Base-by-base conservation (phyloP, 2,797 vertebrate genomes). In the Pangasius krempfi region DNA sequence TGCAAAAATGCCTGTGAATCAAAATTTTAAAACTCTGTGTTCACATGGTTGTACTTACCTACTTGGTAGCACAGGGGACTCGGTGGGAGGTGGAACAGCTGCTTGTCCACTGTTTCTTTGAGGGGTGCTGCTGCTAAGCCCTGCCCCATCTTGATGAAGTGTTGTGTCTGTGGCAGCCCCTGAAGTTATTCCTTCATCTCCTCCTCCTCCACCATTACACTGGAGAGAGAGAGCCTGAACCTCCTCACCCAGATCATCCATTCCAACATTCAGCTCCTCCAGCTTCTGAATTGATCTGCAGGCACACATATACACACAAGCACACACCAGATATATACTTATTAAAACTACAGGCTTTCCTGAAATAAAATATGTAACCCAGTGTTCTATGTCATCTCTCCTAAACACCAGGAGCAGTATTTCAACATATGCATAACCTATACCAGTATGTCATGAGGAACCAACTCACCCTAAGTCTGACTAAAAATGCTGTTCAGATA, bases 271-370 rank as follows among this genome's bases (percentile, higher is more conserved):
- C 90, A 99, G 96, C 93, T 99, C 98, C 91, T 98, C 98, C 89
- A 99, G 96, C 92, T 99, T 99, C 93, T 98, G 98, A 93, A 99
- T 99, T 89, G 98, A 99, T 91, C 98, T 99, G 93, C 86, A 88
- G 6, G 86, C 78, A 89, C 10, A 58, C 22, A 85, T 6, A 75
- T 37, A 88, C 52, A 89, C 13, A 87, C 18, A 86, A 16, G 87
- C 62, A 90, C 16, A 81, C 50, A 86, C 13, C n/a, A 30, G 88
- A 50, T 56, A n/a, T 58, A 27, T 54, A 30, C n/a, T 44, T 44
- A 14, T 54, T 54, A 30, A 75, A 18, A 33, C 16, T 33, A 52
- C 47, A 30, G 12, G 12, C 14, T 79, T 56, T 79, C 40, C 22
- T 75, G 25, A 79, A 33, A 54, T 30, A 8, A 79, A 54, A n/a